These are phyloP conservation scores for Raja brachyura DNA, from an alignment of 2,113 vertebrate genomes.

Conservation along the genomic window DNA sequence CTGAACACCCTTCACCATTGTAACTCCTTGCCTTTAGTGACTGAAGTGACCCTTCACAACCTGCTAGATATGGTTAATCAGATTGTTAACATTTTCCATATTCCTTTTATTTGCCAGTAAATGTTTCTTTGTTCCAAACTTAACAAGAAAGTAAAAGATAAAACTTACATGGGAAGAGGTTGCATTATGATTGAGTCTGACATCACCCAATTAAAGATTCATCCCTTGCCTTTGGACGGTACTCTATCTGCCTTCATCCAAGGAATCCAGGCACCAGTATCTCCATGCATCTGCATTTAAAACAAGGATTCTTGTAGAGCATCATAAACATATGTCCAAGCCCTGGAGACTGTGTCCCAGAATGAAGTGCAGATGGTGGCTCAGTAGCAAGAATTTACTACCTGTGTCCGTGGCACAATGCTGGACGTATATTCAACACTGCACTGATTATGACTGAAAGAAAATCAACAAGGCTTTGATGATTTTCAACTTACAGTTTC, in stretches of 20 bases:
- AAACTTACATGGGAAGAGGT: neutral
- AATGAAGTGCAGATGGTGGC: neutral
- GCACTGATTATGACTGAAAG: neutral
- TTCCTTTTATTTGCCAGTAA: neutral
- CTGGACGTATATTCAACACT: neutral
- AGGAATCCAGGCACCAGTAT: neutral
- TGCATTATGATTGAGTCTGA: neutral
- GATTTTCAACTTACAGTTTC: neutral
- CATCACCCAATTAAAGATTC: conserved; percentile 6
- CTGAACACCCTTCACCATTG: neutral
- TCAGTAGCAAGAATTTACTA: conserved; percentile 5
- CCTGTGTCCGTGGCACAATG: neutral
- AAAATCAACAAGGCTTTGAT: neutral
- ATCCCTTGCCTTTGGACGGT: neutral
- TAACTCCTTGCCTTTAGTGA: neutral
- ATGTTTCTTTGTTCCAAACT: neutral
- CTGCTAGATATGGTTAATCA: neutral
- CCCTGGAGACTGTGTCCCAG: neutral
- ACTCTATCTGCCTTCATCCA: neutral
- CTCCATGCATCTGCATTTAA: neutral
- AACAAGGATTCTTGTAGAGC: neutral
- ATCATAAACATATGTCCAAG: neutral
- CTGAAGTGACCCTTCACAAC: neutral
- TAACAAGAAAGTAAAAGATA: neutral
- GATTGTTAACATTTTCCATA: neutral